Percentiles rank a stretch among this genome's conserved stretches.
Evolutionary conservation across 2,888 invertebrate species (phyloP).

Genomic region (Spisula solida): DNA sequence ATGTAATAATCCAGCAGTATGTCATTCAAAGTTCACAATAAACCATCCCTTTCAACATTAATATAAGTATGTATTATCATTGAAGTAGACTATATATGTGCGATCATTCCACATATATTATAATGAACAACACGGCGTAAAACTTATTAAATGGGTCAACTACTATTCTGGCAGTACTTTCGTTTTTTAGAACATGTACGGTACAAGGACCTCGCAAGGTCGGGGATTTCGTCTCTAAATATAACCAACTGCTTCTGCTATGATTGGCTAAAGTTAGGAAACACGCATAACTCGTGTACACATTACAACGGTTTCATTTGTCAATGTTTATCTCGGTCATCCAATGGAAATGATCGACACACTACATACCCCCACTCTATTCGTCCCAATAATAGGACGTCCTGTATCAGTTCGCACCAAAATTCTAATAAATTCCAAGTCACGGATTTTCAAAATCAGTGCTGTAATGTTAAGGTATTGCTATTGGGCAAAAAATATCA

Average conservation of each 20-base stretch:
- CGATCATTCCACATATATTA: no score
- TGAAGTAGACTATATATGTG: no score
- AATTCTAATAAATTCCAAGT: not conserved
- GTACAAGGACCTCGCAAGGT: not conserved
- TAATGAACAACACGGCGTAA: no score
- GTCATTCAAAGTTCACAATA: not conserved
- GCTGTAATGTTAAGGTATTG: no score
- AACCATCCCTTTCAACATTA: no score
- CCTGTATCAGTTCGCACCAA: not conserved
- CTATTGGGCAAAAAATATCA: no score
- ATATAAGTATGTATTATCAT: no score
- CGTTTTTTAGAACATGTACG: not conserved
- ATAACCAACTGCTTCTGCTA: not conserved
- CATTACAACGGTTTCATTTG: not conserved
- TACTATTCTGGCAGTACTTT: no score
- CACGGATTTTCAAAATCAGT: no score
- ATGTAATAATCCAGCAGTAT: not conserved
- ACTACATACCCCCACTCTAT: not conserved
- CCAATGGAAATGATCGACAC: constrained; percentile 19
- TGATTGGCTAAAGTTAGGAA: not conserved
- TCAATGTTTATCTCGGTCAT: constrained; percentile 28
- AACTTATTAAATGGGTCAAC: no score
- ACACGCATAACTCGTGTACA: not conserved
- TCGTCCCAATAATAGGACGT: constrained; percentile 21
- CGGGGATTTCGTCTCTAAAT: not conserved